Evolutionary conservation across 2,888 invertebrate genomes (phyloP), one percentile per base, ranked within the genome.

Genomic region (Drosophila multiciliata): DNA sequence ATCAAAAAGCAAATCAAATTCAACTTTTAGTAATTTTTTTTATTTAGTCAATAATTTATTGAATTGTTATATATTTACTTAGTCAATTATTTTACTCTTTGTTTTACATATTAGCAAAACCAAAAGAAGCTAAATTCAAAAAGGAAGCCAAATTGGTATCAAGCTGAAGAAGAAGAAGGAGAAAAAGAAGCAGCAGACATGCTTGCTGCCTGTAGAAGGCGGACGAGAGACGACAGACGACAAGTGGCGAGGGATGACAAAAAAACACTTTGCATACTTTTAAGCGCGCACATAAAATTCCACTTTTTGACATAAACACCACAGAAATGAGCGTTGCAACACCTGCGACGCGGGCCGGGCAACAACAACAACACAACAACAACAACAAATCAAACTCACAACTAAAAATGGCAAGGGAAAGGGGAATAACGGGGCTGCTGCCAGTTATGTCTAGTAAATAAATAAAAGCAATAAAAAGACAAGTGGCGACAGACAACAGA

Each of bases 251-350:
- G 54, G 55, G 64, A 66, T 59, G 54, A 69, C 75, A 75, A 79
- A 73, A 75, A 79, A 74, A 75, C 59, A 74, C 71, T 83, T 86
- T 84, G 84, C 84, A 88, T 88, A 86, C 89, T 88, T 86, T 83
- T 76, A 66, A 74, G 73, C 77, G 72, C 81, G 58, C 83, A 73
- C 86, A 89, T 88, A 89, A 89, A 86, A 85, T 45, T 75, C 73
- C 71, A 89, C 83, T 87, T 87, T 85, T 64, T 85, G 88, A 85
- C 89, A 86, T 86, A 86, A 86, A 86, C 85, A 85, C 85, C 83
- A 74, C 75, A 70, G 74, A 75, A 87, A 73, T 69, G 62, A 78
- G 53, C 58, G 66, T 49, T 68, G 73, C 80, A 84, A 84, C 85
- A 86, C 85, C 85, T 86, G 85, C 80, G 89, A 74, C 87, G 36